Conservation (phyloP, 2,888 invertebrate genomes). For the Apotomis capreana region DNA sequence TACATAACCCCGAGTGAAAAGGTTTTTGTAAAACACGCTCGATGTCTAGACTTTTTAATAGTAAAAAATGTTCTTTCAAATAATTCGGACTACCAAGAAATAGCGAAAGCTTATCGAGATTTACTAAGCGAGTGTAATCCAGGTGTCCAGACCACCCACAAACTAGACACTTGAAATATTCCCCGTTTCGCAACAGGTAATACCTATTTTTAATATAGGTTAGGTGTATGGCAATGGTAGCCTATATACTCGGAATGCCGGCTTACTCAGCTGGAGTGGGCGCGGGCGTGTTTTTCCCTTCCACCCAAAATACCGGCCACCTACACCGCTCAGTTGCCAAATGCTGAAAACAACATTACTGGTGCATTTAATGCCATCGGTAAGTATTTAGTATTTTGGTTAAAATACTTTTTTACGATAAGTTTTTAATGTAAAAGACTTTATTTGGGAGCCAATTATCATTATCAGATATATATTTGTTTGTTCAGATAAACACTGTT, state of each 20-base stretch:
- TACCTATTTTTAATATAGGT: slow-evolving; percentile 59
- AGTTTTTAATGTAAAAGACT: neutral
- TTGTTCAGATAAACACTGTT: neutral
- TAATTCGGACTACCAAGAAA: too few species aligned
- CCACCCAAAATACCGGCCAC: slow-evolving; percentile 70
- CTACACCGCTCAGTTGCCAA: slow-evolving; percentile 64
- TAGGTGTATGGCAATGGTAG: slow-evolving; percentile 67
- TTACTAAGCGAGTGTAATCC: neutral
- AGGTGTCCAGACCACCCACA: slow-evolving; percentile 26
- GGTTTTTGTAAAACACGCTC: too few species aligned
- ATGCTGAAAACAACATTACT: slow-evolving; percentile 43
- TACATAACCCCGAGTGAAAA: too few species aligned
- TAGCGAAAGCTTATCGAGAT: neutral
- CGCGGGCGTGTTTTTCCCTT: slow-evolving; percentile 61
- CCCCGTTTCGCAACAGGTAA: slow-evolving; percentile 31
- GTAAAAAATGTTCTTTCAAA: too few species aligned
- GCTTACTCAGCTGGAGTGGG: slow-evolving; percentile 56
- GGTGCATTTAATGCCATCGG: slow-evolving; percentile 30
- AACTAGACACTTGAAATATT: slow-evolving; percentile 10
- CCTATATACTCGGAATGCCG: slow-evolving; percentile 67
- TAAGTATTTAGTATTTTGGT: neutral
- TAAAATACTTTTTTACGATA: neutral
- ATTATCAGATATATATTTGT: neutral
- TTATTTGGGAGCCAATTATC: neutral
- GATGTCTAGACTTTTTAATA: too few species aligned